A percentile compares a stretch with the other conserved stretches of the same genome.
phyloP scores from a whole-genome alignment of 2,888 invertebrate species.

The Eugnorisma glareosa region DNA sequence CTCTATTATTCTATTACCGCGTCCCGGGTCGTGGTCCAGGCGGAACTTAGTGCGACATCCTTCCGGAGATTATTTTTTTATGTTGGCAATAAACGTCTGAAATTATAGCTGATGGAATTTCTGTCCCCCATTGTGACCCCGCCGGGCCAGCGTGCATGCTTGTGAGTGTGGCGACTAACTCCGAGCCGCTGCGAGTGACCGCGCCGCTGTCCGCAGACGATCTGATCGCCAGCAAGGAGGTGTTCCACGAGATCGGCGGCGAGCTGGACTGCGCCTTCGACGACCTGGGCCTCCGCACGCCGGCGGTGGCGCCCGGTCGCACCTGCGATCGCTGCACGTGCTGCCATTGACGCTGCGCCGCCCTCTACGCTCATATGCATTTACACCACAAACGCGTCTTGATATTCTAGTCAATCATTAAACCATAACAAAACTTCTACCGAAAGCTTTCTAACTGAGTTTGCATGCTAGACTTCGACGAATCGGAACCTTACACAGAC shows the following conservation, averaged over 20 bases:
- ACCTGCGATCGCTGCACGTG: slow-evolving; percentile 86
- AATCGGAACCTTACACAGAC: slow-evolving; percentile 62
- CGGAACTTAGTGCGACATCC: slow-evolving; percentile 56
- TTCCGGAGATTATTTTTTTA: slow-evolving; percentile 74
- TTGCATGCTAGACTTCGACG: slow-evolving; percentile 74
- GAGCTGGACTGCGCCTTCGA: slow-evolving; percentile 97
- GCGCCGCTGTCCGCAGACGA: slow-evolving; percentile 92
- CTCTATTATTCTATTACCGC: slow-evolving; percentile 51
- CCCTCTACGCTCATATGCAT: slow-evolving; percentile 75
- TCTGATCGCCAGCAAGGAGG: slow-evolving; percentile 96
- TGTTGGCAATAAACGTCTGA: slow-evolving; percentile 78
- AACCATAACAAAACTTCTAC: slow-evolving; percentile 59
- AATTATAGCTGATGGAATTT: slow-evolving; percentile 89
- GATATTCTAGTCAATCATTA: slow-evolving; percentile 69
- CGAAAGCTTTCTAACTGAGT: slow-evolving; percentile 73
- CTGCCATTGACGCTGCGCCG: slow-evolving; percentile 80
- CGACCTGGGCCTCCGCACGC: slow-evolving; percentile 88
- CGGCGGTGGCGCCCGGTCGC: slow-evolving; percentile 66
- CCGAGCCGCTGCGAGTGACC: slow-evolving; percentile 71
- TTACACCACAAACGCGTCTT: slow-evolving; percentile 70
- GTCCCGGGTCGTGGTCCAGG: slow-evolving; percentile 59
- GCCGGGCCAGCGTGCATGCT: slow-evolving; percentile 68
- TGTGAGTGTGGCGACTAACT: slow-evolving; percentile 73
- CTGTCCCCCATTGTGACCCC: slow-evolving; percentile 50
- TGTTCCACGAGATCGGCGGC: slow-evolving; percentile 97